Percentiles rank a stretch among this genome's conserved stretches.
These are phyloP conservation scores for Pseudoips prasinana DNA, from an alignment of 2,888 invertebrate species.

Conservation along the genomic window DNA sequence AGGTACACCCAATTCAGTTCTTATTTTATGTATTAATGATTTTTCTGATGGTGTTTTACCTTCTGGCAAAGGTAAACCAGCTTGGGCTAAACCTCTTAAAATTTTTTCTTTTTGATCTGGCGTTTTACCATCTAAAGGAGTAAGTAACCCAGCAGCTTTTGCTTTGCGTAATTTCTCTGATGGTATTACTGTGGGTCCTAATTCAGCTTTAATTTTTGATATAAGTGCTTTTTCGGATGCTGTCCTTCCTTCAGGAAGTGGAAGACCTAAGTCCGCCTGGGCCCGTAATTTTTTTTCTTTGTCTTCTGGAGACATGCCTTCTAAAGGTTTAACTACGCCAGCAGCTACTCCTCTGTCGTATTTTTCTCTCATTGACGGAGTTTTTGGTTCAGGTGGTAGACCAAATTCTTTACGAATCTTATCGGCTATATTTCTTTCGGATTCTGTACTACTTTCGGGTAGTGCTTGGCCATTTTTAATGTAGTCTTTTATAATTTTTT, in stretches of 20 bases:
- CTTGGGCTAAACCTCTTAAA: too few species aligned
- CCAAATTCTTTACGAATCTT: constrained; percentile 26
- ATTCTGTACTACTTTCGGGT: constrained; percentile 39
- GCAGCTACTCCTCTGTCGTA: constrained; percentile 27
- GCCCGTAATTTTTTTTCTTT: constrained; percentile 19
- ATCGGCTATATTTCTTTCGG: constrained; percentile 20
- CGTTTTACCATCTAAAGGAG: too few species aligned
- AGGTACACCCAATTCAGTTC: too few species aligned
- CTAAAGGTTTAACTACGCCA: constrained; percentile 26
- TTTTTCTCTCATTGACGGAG: constrained; percentile 26
- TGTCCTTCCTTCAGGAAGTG: constrained; percentile 29
- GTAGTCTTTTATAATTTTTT: constrained; percentile 34
- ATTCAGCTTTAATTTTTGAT: constrained; percentile 20
- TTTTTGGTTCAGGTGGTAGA: constrained; percentile 32
- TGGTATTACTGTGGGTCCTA: too few species aligned
- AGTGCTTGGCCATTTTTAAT: constrained; percentile 31
- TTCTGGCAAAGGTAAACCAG: too few species aligned
- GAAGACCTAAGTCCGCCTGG: constrained; percentile 17
- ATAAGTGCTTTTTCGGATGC: constrained; percentile 28
- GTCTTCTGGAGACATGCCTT: constrained; percentile 23
- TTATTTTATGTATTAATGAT: too few species aligned
- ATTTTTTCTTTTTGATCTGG: too few species aligned
- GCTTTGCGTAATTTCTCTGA: too few species aligned
- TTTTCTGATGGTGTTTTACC: too few species aligned
- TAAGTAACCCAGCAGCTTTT: too few species aligned